Base-by-base conservation (phyloP, 1,140 invertebrate species). In the Saccostrea glomerata region DNA sequence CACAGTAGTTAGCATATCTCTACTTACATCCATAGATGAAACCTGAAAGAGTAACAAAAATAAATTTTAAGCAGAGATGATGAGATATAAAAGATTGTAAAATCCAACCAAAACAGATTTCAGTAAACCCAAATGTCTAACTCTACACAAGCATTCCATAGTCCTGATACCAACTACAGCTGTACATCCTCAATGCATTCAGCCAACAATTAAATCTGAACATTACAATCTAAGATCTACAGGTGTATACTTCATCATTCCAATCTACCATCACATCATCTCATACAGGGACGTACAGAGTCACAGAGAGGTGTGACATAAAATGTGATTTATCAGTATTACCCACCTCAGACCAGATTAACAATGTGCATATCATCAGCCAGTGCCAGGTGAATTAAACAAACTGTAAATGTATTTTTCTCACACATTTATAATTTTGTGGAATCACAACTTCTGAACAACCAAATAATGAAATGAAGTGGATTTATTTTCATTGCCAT, bases 21-120 rank as follows among this genome's bases (percentile, higher is more conserved):
- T 87, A 86, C 84, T 87, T 83, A 87, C 87, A 86, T 90, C 84
- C 84, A 90, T 87, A 20, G 73, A 63, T 55, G 82, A 90, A n/a
- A 55, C 40, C 87, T 89, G 86, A 89, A 89, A 87, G 47, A 77
- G 11, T 40, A 89, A 30, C 60, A 25, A 36, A 82, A 83, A 36
- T 63, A 63, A 82, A 82, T 30, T 13, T 63, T 63, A 2, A 63
- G 5, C 58, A 63, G 7, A 20, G 2, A 63, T 47, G 20, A 77
- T 77, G 25, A 30, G 25, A 77, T 30, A 30, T 30, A 12, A 9
- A 36, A 15, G 11, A 5, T 11, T 12, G 36, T 5, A 77, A 40
- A 77, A 15, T 17, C 70, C 23, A 36, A 17, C 70, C 30, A 36
- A 15, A 11, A 77, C 25, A 15, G 12, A 77, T 12, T 30, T 36